Evolutionary conservation across 1,140 invertebrate genomes (phyloP).

Genomic region (Bacillus rossius): DNA sequence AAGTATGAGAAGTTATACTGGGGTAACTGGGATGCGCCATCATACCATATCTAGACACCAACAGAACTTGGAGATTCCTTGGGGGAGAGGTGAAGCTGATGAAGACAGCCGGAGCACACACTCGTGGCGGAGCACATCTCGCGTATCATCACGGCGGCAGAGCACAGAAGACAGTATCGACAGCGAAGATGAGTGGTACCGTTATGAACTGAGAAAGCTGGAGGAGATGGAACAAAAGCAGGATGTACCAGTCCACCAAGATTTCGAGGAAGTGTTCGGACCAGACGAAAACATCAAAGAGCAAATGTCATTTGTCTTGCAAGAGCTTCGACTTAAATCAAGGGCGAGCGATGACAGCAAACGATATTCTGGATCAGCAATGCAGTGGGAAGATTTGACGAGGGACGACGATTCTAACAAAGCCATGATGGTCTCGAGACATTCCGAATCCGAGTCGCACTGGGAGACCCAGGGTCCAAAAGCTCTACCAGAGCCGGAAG

Average conservation of each 20-base stretch:
- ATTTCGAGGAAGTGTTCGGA: slow-evolving; percentile 54
- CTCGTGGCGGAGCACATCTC: slow-evolving; percentile 76
- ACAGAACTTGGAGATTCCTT: slow-evolving; percentile 74
- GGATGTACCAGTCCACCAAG: slow-evolving; percentile 47
- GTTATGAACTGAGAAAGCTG: slow-evolving; percentile 78
- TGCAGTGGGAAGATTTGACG: slow-evolving; percentile 26
- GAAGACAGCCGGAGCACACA: slow-evolving; percentile 82
- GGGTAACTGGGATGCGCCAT: neutral
- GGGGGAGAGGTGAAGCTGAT: slow-evolving; percentile 49
- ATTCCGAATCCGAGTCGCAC: slow-evolving; percentile 40
- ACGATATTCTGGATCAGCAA: slow-evolving; percentile 29
- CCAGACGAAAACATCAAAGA: slow-evolving; percentile 67
- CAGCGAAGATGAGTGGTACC: slow-evolving; percentile 90
- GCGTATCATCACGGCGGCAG: slow-evolving; percentile 80
- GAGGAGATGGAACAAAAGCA: slow-evolving; percentile 75
- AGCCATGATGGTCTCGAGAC: slow-evolving; percentile 36
- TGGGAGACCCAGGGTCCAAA: slow-evolving; percentile 29
- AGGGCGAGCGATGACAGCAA: slow-evolving; percentile 23
- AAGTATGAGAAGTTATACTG: slow-evolving; percentile 36
- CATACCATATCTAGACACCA: slow-evolving; percentile 49
- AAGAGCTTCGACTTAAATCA: slow-evolving; percentile 60
- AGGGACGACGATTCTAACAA: no score
- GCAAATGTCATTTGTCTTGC: slow-evolving; percentile 68
- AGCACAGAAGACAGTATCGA: slow-evolving; percentile 91
- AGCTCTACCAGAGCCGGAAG: neutral